Conservation (phyloP, 2,113 vertebrate genomes). For the Seriola quinqueradiata region DNA sequence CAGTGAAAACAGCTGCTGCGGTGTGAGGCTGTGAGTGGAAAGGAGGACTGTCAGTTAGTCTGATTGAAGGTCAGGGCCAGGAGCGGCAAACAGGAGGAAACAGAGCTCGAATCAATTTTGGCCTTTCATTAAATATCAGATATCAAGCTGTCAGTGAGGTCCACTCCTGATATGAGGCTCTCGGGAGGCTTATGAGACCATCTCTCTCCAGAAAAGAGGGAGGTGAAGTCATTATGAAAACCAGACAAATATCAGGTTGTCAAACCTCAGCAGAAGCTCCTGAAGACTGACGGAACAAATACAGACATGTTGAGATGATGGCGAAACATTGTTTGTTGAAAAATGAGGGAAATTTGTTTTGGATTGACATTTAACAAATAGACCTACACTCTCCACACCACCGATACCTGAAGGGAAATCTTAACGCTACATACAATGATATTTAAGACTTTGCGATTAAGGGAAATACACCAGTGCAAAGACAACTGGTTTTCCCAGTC, state of each 20-base stretch:
- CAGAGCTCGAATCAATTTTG: not conserved
- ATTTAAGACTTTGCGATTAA: no score
- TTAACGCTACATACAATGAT: no score
- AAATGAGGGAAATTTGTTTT: no score
- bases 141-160: constrained; percentile 18
- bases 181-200: not conserved
- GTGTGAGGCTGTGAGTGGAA: not conserved
- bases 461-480: no score
- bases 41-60: not conserved
- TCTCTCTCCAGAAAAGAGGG: not conserved
- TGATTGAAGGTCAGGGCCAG: constrained; percentile 31
- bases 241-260: constrained; percentile 21
- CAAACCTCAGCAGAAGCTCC: not conserved
- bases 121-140: constrained; percentile 42
- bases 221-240: constrained; percentile 9
- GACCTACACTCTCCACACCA: no score
- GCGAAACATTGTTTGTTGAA: no score
- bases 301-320: no score
- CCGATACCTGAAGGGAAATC: no score
- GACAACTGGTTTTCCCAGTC: no score
- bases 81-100: constrained; percentile 17
- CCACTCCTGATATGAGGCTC: not conserved
- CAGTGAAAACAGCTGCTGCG: constrained; percentile 45
- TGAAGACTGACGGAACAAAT: no score
- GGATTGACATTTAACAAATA: no score